These are phyloP conservation scores for Alitta virens DNA, from an alignment of 2,888 invertebrate genomes.

Conservation along the genomic window DNA sequence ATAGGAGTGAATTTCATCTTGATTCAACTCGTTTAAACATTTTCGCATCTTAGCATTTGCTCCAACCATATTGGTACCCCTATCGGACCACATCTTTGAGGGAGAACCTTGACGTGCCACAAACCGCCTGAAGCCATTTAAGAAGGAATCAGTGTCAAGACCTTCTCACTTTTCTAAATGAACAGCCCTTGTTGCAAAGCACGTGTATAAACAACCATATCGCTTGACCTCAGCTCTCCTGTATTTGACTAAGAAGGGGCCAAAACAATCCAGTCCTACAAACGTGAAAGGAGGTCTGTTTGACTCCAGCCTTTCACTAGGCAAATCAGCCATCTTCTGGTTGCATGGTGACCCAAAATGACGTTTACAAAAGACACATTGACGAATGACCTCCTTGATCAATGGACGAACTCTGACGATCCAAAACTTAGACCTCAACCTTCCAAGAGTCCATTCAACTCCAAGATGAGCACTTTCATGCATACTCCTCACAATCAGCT, in stretches of 20 bases:
- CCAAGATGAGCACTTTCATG: constrained; percentile 30
- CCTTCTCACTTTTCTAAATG: no score
- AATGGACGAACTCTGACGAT: constrained; percentile 8
- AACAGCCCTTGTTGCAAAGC: constrained; percentile 2
- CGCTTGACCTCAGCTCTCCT: constrained; percentile 33
- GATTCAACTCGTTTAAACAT: constrained; percentile 6
- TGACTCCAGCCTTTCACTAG: constrained; percentile 27
- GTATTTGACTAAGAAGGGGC: constrained; percentile 32
- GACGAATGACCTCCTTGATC: constrained; percentile 3
- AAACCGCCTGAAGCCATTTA: constrained; percentile 1
- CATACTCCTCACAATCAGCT: no score
- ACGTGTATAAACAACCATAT: constrained; percentile 31
- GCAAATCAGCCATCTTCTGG: constrained; percentile 30
- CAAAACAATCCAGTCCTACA: constrained; percentile 36
- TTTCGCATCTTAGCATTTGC: constrained; percentile 9
- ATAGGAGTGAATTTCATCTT: background rate
- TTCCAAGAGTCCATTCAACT: constrained; percentile 28
- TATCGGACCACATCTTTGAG: background rate
- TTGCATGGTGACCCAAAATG: background rate
- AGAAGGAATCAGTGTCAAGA: constrained; percentile 8
- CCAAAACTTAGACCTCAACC: constrained; percentile 25
- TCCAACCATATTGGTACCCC: constrained; percentile 16
- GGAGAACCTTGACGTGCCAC: background rate
- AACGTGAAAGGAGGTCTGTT: constrained; percentile 33
- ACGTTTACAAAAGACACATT: constrained; percentile 18